Percentiles rank a stretch among this genome's conserved stretches.
These are phyloP conservation scores for Ceratina japonica DNA, from an alignment of 1,140 invertebrate species.

Conservation along the genomic window DNA sequence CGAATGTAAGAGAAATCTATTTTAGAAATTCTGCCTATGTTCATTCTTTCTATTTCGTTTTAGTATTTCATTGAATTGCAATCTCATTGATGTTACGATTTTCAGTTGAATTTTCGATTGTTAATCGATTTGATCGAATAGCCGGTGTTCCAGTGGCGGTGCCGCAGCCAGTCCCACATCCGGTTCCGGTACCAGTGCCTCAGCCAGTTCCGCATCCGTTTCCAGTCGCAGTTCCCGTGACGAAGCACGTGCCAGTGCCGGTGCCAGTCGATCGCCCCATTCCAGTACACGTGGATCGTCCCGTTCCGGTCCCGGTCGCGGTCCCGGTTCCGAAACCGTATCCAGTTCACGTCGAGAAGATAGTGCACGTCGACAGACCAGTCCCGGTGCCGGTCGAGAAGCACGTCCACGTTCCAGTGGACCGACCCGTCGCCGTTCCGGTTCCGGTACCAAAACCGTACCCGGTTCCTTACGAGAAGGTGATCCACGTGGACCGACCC, in stretches of 20 bases:
- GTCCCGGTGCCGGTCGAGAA: slow-evolving; percentile 73
- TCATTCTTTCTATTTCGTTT: no score
- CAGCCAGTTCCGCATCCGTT: slow-evolving; percentile 64
- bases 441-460: slow-evolving; percentile 73
- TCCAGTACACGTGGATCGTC: slow-evolving; percentile 66
- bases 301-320: slow-evolving; percentile 64
- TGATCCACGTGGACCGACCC: slow-evolving; percentile 72
- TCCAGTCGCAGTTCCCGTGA: slow-evolving; percentile 70
- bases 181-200: slow-evolving; percentile 62
- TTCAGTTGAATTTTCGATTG: background rate
- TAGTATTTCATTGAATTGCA: no score
- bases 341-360: slow-evolving; percentile 73
- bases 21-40: no score
- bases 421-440: slow-evolving; percentile 67
- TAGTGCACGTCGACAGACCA: slow-evolving; percentile 75
- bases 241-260: slow-evolving; percentile 65
- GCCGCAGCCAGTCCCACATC: slow-evolving; percentile 57
- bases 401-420: slow-evolving; percentile 69
- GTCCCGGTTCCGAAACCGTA: slow-evolving; percentile 75
- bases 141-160: slow-evolving; percentile 52
- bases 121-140: background rate
- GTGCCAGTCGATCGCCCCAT: slow-evolving; percentile 52
- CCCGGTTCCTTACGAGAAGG: slow-evolving; percentile 69
- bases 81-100: no score
- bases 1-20: no score